These are phyloP conservation scores for Phoeniculus purpureus DNA, from an alignment of 2,797 vertebrate species.

Conservation along the genomic window DNA sequence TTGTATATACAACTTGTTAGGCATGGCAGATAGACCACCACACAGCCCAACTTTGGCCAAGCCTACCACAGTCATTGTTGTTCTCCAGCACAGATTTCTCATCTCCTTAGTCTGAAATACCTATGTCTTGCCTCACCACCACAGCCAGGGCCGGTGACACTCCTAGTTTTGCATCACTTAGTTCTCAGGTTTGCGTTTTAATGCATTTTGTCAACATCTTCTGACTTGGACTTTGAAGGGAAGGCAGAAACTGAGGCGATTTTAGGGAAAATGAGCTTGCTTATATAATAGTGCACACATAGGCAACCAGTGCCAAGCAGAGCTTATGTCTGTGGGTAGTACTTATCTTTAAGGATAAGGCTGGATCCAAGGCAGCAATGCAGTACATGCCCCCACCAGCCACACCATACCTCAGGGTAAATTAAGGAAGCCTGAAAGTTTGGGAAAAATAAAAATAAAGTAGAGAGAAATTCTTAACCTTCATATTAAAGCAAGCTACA, in stretches of 20 bases:
- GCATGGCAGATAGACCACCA: background rate
- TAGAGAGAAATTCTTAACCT: background rate
- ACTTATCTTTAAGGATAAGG: background rate
- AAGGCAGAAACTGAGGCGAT: background rate
- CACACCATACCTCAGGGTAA: background rate
- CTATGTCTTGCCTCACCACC: background rate
- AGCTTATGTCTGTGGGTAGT: background rate
- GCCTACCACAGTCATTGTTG: background rate
- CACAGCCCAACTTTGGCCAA: background rate
- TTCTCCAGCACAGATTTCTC: background rate
- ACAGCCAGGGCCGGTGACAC: background rate
- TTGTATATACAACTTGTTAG: background rate
- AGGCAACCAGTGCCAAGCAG: background rate
- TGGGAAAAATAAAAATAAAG: background rate
- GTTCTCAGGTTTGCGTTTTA: background rate
- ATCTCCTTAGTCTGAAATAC: background rate
- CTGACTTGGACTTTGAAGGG: background rate
- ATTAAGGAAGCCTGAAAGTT: background rate
- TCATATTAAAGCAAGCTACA: background rate
- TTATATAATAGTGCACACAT: fast-evolving
- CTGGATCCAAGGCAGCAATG: background rate
- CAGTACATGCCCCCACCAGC: background rate
- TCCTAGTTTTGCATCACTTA: background rate
- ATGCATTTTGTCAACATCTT: background rate
- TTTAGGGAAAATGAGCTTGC: background rate